Percentiles rank a stretch among this genome's conserved stretches.
phyloP scores from a whole-genome alignment of 1,140 invertebrate genomes.

The Papilio machaon region DNA sequence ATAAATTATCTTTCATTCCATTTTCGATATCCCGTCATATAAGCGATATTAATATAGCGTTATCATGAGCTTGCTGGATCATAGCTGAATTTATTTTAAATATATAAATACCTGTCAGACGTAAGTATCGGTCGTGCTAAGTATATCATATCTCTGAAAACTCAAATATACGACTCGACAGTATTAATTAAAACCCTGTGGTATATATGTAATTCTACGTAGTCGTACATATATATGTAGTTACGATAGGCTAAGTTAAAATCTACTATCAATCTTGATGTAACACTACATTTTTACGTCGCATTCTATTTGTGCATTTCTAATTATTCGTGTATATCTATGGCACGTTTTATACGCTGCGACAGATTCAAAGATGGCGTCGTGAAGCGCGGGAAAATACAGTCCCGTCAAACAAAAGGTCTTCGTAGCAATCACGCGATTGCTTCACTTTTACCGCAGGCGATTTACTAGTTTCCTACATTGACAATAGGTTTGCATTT shows the following conservation, averaged over 20 bases:
- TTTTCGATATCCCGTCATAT: constrained; percentile 39
- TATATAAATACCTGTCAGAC: constrained; percentile 44
- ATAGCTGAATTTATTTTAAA: constrained; percentile 33
- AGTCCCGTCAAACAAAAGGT: constrained; percentile 16
- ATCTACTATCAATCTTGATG: constrained; percentile 59
- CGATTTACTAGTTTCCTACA: constrained; percentile 38
- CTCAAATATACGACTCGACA: constrained; percentile 64
- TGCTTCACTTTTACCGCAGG: constrained; percentile 35
- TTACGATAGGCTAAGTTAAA: constrained; percentile 58
- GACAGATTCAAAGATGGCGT: constrained; percentile 32
- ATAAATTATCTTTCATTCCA: constrained; percentile 21
- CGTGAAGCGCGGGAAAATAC: constrained; percentile 8
- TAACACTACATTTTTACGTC: constrained; percentile 52
- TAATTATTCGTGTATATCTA: constrained; percentile 40
- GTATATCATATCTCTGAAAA: constrained; percentile 73
- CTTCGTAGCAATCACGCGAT: constrained; percentile 36
- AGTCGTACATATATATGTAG: constrained; percentile 62
- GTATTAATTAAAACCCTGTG: constrained; percentile 74
- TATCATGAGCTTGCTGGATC: constrained; percentile 61
- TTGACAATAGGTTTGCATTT: constrained; percentile 38
- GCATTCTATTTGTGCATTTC: constrained; percentile 47
- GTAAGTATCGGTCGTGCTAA: constrained; percentile 35
- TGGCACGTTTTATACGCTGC: not conserved
- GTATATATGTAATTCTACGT: constrained; percentile 61
- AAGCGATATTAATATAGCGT: constrained; percentile 50